A percentile compares a stretch with the other conserved stretches of the same genome.
Evolutionary conservation across 64 coral and sea anemone genomes (phyloP).

Genomic region (Pocillopora verrucosa): DNA sequence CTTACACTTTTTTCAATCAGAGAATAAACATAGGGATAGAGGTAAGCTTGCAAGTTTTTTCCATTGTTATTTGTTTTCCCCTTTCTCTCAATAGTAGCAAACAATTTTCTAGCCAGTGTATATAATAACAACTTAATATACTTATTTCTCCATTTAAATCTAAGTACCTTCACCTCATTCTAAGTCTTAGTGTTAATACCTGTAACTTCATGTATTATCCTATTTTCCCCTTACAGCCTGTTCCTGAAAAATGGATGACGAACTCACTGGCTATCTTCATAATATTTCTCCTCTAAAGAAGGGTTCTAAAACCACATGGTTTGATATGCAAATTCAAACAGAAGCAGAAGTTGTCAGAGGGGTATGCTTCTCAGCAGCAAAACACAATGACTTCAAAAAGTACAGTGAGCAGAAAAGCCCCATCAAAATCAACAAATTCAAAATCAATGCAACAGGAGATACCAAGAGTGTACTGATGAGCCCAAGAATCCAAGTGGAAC

Average conservation of each 20-base stretch:
- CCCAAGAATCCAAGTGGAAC: not conserved
- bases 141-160: too few species aligned
- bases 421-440: constrained; percentile 31
- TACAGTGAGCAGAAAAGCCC: constrained; percentile 27
- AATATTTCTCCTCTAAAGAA: constrained; percentile 43
- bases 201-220: not conserved
- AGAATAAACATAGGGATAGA: too few species aligned
- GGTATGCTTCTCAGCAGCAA: constrained; percentile 48
- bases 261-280: constrained; percentile 46
- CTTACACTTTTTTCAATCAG: too few species aligned
- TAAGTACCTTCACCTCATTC: not conserved
- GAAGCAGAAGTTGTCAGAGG: constrained; percentile 16
- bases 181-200: not conserved
- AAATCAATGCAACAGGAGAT: not conserved
- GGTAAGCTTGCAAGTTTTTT: too few species aligned
- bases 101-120: too few species aligned
- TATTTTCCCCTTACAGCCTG: not conserved
- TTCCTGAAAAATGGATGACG: constrained; percentile 11
- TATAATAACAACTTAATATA: too few species aligned
- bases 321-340: constrained; percentile 56
- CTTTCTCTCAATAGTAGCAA: too few species aligned
- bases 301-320: constrained; percentile 20
- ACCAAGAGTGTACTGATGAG: constrained; percentile 6
- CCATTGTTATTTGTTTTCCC: too few species aligned
- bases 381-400: constrained; percentile 28